Evolutionary conservation across 2,113 vertebrate genomes (phyloP).

Genomic region (Passer domesticus): DNA sequence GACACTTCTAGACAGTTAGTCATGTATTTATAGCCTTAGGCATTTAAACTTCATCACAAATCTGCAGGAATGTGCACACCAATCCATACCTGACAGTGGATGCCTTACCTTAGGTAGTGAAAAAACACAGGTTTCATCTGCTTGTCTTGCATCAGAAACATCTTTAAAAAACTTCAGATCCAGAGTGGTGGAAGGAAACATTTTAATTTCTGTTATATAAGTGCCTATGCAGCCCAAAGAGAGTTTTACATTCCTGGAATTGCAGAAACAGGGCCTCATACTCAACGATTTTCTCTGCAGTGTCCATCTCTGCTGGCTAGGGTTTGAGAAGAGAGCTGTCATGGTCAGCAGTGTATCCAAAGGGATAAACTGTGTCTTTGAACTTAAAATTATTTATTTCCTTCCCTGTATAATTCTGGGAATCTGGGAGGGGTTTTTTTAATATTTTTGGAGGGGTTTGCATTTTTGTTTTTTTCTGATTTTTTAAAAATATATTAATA

Average conservation of each 20-base stretch:
- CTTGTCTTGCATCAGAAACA: neutral
- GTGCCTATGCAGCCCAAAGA: neutral
- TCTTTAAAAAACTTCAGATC: neutral
- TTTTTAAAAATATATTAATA: neutral
- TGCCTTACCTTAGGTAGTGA: neutral
- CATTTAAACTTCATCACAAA: neutral
- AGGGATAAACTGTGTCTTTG: neutral
- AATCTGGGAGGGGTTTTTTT: neutral
- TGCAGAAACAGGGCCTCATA: accelerated
- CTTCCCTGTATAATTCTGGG: neutral
- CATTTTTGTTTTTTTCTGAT: neutral
- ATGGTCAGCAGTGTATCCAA: neutral
- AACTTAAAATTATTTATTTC: neutral
- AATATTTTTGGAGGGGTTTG: accelerated
- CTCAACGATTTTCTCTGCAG: neutral
- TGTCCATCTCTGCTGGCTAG: neutral
- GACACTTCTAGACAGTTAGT: neutral
- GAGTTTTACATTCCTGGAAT: accelerated
- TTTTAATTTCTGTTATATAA: neutral
- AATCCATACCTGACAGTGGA: neutral
- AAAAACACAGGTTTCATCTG: neutral
- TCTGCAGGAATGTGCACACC: neutral
- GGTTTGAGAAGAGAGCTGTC: too few species aligned
- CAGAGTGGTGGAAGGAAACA: neutral
- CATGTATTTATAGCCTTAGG: neutral